A percentile compares a stretch with the other conserved stretches of the same genome.
These are phyloP conservation scores for Alethe diademata DNA, from an alignment of 2,113 vertebrate genomes.

Conservation along the genomic window DNA sequence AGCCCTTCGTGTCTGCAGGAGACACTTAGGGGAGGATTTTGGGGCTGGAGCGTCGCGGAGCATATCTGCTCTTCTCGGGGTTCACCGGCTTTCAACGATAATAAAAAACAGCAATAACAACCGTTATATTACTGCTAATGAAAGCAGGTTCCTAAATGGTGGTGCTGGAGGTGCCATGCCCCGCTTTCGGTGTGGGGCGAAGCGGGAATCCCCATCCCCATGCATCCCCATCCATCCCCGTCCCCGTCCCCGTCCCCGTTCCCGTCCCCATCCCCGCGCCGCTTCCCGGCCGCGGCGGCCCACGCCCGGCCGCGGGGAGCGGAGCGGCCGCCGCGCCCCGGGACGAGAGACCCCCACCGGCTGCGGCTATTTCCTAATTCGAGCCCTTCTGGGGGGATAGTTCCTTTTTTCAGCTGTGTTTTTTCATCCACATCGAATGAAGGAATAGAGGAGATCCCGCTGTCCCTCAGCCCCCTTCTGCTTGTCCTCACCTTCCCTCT, in stretches of 20 bases:
- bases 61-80: neutral
- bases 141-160: neutral
- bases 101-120: neutral
- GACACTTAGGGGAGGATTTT: neutral
- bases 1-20: neutral
- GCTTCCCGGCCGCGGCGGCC: slow-evolving; percentile 36
- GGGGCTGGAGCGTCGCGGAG: neutral
- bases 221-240: neutral
- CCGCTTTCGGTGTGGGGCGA: too few species aligned
- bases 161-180: neutral
- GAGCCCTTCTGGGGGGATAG: neutral
- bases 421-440: neutral
- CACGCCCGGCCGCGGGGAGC: neutral
- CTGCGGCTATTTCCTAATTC: neutral
- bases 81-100: too few species aligned
- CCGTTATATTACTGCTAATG: neutral
- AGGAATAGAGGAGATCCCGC: too few species aligned
- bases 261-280: neutral
- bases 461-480: too few species aligned
- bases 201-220: neutral
- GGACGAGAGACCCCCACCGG: neutral
- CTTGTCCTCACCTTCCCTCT: too few species aligned
- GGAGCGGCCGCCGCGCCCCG: neutral
- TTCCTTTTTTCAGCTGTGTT: neutral
- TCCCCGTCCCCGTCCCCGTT: too few species aligned